phyloP scores from a whole-genome alignment of 2,888 invertebrate genomes.

The Rhodophaea formosa region DNA sequence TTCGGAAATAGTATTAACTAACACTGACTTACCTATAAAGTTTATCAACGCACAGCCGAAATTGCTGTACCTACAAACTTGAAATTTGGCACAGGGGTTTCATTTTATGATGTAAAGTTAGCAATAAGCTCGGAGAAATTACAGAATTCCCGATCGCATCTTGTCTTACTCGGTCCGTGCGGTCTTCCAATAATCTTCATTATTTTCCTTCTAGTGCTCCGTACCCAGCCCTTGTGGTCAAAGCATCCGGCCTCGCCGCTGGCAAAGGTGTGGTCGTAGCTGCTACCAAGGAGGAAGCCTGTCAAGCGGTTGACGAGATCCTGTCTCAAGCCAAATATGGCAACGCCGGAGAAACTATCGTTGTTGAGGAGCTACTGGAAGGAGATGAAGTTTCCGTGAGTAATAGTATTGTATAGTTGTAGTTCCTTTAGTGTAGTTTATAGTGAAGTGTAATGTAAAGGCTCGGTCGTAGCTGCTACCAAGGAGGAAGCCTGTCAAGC shows the following conservation, averaged over 20 bases:
- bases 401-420: constrained; percentile 21
- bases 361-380: constrained; percentile 93
- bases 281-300: constrained; percentile 88
- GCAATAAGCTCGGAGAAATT: too few relatives aligned
- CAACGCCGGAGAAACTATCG: constrained; percentile 89
- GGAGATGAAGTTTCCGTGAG: constrained; percentile 97
- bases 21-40: too few relatives aligned
- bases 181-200: constrained; percentile 17
- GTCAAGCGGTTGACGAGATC: constrained; percentile 91
- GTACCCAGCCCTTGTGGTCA: constrained; percentile 93
- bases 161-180: too few relatives aligned
- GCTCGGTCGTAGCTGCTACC: constrained; percentile 92
- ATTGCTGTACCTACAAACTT: too few relatives aligned
- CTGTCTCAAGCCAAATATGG: constrained; percentile 90
- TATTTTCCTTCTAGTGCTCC: constrained; percentile 81
- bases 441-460: constrained; percentile 85
- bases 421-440: not conserved
- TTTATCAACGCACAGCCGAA: too few relatives aligned
- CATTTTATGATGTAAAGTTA: too few relatives aligned
- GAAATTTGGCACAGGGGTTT: too few relatives aligned
- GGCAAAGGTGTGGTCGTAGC: constrained; percentile 99
- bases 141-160: too few relatives aligned
- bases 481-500: constrained; percentile 90
- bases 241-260: constrained; percentile 97
- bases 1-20: too few relatives aligned